phyloP scores from a whole-genome alignment of 2,113 vertebrate genomes.

The Mobula hypostoma region DNA sequence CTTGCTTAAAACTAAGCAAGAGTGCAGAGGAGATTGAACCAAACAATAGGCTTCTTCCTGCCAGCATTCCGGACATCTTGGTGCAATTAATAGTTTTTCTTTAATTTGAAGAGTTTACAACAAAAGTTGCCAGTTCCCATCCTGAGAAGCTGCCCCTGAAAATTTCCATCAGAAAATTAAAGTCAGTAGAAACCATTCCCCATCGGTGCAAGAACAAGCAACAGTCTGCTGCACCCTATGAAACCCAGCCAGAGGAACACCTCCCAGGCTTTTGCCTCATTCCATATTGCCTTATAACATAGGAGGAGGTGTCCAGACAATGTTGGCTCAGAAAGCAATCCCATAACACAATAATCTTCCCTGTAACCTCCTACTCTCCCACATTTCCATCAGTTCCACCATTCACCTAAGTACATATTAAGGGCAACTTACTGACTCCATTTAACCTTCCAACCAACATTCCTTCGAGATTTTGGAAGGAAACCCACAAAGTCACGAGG shows the following conservation, averaged over 20 bases:
- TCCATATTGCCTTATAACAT: too few species aligned
- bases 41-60: background rate
- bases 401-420: too few species aligned
- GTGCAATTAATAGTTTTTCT: background rate
- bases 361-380: too few species aligned
- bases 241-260: background rate
- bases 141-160: background rate
- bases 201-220: background rate
- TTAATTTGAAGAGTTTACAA: background rate
- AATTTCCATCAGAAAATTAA: background rate
- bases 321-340: too few species aligned
- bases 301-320: too few species aligned
- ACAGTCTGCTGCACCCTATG: background rate
- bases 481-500: too few species aligned
- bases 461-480: too few species aligned
- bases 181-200: background rate
- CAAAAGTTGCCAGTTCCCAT: background rate
- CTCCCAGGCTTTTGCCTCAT: background rate
- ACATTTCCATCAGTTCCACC: too few species aligned
- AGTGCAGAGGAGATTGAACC: background rate
- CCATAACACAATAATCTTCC: too few species aligned
- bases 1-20: background rate
- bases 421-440: too few species aligned
- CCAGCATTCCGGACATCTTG: too few species aligned
- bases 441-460: too few species aligned